Conservation (phyloP, 2,888 invertebrate species). For the Orchesellides sinensis region DNA sequence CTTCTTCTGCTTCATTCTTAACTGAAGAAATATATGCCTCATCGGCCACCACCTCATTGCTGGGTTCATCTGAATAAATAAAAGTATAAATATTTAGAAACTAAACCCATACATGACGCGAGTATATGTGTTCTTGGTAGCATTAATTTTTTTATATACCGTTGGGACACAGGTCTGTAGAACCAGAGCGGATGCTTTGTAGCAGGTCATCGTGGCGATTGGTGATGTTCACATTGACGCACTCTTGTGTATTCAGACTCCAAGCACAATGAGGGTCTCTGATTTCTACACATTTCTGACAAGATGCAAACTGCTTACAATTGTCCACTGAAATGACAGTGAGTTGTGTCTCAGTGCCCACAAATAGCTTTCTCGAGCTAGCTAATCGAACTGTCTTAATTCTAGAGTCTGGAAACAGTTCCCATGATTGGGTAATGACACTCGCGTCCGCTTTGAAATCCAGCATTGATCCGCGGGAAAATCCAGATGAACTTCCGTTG, state of each 20-base stretch:
- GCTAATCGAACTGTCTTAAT: slow-evolving; percentile 68
- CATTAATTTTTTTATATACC: slow-evolving; percentile 55
- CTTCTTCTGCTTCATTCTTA: slow-evolving; percentile 70
- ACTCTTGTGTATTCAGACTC: slow-evolving; percentile 83
- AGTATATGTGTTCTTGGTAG: not conserved
- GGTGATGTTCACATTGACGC: slow-evolving; percentile 80
- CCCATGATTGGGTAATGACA: slow-evolving; percentile 78
- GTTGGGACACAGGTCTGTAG: slow-evolving; percentile 62
- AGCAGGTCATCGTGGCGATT: slow-evolving; percentile 79
- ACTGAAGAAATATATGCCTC: slow-evolving; percentile 56
- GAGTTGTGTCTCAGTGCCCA: slow-evolving; percentile 91
- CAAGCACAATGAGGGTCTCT: slow-evolving; percentile 99
- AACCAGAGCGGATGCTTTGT: slow-evolving; percentile 67
- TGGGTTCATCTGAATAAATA: slow-evolving; percentile 24
- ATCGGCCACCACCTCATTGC: slow-evolving; percentile 37
- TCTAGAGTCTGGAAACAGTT: slow-evolving; percentile 77
- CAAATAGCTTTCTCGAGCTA: slow-evolving; percentile 81
- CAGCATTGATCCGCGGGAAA: not conserved
- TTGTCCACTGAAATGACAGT: slow-evolving; percentile 91
- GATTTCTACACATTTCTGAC: slow-evolving; percentile 89
- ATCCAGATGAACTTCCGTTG: slow-evolving; percentile 78
- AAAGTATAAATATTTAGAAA: slow-evolving; percentile 19
- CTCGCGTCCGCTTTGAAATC: slow-evolving; percentile 57
- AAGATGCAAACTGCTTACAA: slow-evolving; percentile 81
- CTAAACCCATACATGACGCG: not conserved